phyloP scores from a whole-genome alignment of 1,140 invertebrate genomes.

The Brachionus koreanus region DNA sequence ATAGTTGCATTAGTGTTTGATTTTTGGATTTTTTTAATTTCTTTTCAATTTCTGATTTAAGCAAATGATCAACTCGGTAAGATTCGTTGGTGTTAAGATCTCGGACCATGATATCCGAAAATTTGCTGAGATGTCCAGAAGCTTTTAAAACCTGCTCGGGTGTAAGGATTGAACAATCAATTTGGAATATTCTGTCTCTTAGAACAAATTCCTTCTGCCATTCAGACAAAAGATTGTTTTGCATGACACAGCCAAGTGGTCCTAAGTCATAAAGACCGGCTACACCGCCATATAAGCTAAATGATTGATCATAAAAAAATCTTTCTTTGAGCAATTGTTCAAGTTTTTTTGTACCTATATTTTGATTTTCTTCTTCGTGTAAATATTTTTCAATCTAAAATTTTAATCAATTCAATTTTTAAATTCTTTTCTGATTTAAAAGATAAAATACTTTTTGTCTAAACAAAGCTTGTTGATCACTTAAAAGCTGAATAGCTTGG shows the following conservation, averaged over 20 bases:
- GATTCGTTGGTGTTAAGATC: conserved; percentile 8
- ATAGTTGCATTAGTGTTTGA: neutral
- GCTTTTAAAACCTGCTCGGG: conserved; percentile 31
- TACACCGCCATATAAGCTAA: conserved; percentile 32
- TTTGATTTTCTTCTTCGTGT: neutral
- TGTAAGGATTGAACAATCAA: conserved; percentile 42
- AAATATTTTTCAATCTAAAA: conserved; percentile 7
- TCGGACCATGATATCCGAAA: conserved; percentile 27
- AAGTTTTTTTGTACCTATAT: neutral
- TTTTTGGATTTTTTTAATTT: conserved; percentile 51
- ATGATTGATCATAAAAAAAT: conserved; percentile 44
- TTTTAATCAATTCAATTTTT: neutral
- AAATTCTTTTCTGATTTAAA: neutral
- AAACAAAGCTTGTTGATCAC: neutral
- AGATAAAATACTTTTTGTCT: neutral
- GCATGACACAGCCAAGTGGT: conserved; percentile 2
- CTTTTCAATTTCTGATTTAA: conserved; percentile 59
- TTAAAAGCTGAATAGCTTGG: too few species aligned
- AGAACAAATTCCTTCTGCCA: conserved; percentile 38
- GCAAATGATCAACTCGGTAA: conserved; percentile 38
- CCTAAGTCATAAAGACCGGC: conserved; percentile 18
- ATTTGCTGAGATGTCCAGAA: conserved; percentile 33
- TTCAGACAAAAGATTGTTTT: conserved; percentile 21
- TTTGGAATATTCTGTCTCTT: conserved; percentile 6
- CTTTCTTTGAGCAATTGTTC: conserved; percentile 15